Base-by-base conservation (phyloP, 2,113 vertebrate genomes). In the Callospermophilus lateralis region DNA sequence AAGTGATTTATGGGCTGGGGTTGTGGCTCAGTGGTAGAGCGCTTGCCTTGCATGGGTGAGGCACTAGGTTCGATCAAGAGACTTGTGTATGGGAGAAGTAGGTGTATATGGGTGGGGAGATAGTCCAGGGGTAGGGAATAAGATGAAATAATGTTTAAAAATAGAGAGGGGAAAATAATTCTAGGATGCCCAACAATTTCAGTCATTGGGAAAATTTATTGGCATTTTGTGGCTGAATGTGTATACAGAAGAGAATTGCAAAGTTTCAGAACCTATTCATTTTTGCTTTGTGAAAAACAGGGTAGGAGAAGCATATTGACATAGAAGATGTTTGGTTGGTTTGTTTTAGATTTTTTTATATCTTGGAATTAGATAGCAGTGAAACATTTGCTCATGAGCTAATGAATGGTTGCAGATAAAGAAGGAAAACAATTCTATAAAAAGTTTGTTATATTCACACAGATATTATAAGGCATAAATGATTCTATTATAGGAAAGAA, bases 81-180 rank as follows among this genome's bases (percentile, higher is more conserved):
- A 84, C 16, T 11, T 39, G 1, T 42, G 6, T 42, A 12, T 26
- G 1, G 42, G 26, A n/a, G 48, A 16, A 34, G 17, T 58, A 19
- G 26, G 10, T 22, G 26, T 55, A 32, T 70, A 10, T 28, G 42
- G 22, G 4, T 1, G 20, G 10, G n/a, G 1, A 1, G 42, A 51
- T 74, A 39, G 1, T 34, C 8, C 39, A n/a, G n/a, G 58, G 28
- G 17, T 51, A 12, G 3, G 9, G 10, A 90, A 10, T 73, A 78
- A 79, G 68, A 83, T 87, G 24, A 95, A 78, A 84, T 77, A 70
- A 3, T 12, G 76, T 67, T 65, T 45, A 48, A 90, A 92, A 90
- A 16, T 55, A 70, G 48, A 88, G 1, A 61, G 1, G 5, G 3
- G 8, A 89, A 48, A 77, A 17, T 48, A 67, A 19, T 84, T 93